Base-by-base conservation (phyloP, 2,113 vertebrate species). In the Petroica traversi region DNA sequence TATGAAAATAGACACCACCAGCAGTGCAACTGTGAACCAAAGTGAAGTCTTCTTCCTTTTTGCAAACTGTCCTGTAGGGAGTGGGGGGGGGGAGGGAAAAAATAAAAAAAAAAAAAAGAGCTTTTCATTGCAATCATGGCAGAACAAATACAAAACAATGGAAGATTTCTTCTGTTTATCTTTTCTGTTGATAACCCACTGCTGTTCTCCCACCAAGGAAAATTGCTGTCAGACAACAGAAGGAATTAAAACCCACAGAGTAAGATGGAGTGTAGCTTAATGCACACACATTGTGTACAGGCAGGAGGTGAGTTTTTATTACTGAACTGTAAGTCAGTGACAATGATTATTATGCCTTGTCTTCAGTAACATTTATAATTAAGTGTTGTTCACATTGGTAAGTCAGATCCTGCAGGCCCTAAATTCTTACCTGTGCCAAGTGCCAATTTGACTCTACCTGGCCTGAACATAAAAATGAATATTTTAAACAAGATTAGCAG, bases 41-140 rank as follows among this genome's bases (percentile, higher is more conserved):
- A 99, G 97, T 0, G 98, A 99, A 5, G 98, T 98, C 92, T 90
- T 98, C 97, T 98, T 98, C 52, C 99, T 98, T 86, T 98, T 98
- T 14, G 55, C 57, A 89, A 99, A 99, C 41, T 98, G 98, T 68
- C 92, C 99, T 99, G 96, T 46, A 52, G 52, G 33, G n/a, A 92
- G 17, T 4, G 17, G 5, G 11, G 14, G 4, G 4, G 3, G 5
- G 10, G 5, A 3, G 5, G 4, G 11, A 38, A 29, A 25, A 64
- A 33, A n/a, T 18, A 62, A 33, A 78, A 12, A 38, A 29, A 25
- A 64, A 33, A n/a, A 19, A 62, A 33, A 78, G 1, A 34, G 14
- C 6, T 78, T 85, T 92, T 68, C 22, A 89, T 87, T 93, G 17
- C 17, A 64, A n/a, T 58, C 38, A 66, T 20, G 20, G 58, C 12